Base-by-base conservation (phyloP, 2,888 invertebrate genomes). In the Brachyopa scutellaris region DNA sequence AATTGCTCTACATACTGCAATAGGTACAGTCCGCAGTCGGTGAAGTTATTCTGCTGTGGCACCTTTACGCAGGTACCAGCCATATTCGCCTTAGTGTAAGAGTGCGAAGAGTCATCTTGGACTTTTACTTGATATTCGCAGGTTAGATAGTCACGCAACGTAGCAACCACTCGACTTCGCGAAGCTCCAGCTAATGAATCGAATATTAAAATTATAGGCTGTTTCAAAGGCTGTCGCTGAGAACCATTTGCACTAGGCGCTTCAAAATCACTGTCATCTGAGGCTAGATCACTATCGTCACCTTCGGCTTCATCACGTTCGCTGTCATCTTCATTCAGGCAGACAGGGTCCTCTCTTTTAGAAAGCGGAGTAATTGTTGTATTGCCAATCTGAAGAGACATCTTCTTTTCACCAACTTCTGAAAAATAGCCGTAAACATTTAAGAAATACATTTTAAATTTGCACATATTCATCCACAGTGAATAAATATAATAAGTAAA, bases 31-130 rank as follows among this genome's bases (percentile, higher is more conserved):
- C 99, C 99, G 91, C 99, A 99, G 90, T 99, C 99, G 38, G 96
- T 97, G 88, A 95, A 97, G 92, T 99, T 99, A 85, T 95, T 96
- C 91, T 99, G 99, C 89, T 99, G 98, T n/a, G 99, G 99, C 84
- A 97, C 97, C 91, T 96, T 96, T 0, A 97, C 97, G 87, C 94
- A 94, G 84, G 94, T 94, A 3, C 97, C 98, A 87, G 95, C 95
- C 86, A 98, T 96, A 45, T 94, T 95, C 86, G 95, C 94, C 89
- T 95, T 97, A 84, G 94, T 95, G 88, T 96, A 97, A 0, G 86
- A 38, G 57, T 88, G 88, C 40, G 86, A 84, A 53, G 93, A 90
- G 87, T 94, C 93, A 85, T 92, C 93, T 49, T 90, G 90, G 67
- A 93, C 90, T 92, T 96, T 96, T 1, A 94, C 93, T 88, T 94